Base-by-base conservation (phyloP, 2,888 invertebrate species). In the Glomeris marginata region DNA sequence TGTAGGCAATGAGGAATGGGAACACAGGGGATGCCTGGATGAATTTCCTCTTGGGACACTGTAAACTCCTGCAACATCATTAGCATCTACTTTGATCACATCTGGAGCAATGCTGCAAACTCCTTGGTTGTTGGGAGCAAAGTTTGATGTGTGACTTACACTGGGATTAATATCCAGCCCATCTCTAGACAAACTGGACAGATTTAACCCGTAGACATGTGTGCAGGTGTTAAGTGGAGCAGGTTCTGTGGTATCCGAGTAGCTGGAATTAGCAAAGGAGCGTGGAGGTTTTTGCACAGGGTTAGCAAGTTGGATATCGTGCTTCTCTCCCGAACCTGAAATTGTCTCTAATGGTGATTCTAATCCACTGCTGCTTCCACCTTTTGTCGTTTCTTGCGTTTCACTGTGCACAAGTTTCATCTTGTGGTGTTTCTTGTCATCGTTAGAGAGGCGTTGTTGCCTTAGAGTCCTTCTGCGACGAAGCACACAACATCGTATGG, bases 241-340 rank as follows among this genome's bases (percentile, higher is more conserved):
- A 28, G 28, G 28, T 5, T 3, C 28, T 28, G 28, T 3, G 3
- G 28, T 28, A 28, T 28, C 28, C 8, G 28, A 28, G 20, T 50
- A 46, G 34, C 45, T 50, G 41, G 50, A 33, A 28, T 50, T 50
- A 28, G 50, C 45, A 22, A 50, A 50, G 3, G 50, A 45, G 6
- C 50, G 50, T 13, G 50, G 50, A n/a, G 50, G 50, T 34, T 50
- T 50, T 44, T 50, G 50, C 22, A 50, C 35, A 16, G 50, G 50
- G 34, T 50, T 50, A 15, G 49, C 49, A 2, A 41, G 46, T 13
- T 50, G 45, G 2, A 50, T 40, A 18, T 43, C 43, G 15, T 38
- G 20, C 10, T 18, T 38, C 18, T 36, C 37, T 13, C n/a, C 18
- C 22, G 41, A 43, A n/a, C 43, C 49, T n/a, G 41, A 43, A 11